Percentiles rank a stretch among this genome's conserved stretches.
Conservation (phyloP, 2,797 vertebrate species). For the Rachycentron canadum region DNA sequence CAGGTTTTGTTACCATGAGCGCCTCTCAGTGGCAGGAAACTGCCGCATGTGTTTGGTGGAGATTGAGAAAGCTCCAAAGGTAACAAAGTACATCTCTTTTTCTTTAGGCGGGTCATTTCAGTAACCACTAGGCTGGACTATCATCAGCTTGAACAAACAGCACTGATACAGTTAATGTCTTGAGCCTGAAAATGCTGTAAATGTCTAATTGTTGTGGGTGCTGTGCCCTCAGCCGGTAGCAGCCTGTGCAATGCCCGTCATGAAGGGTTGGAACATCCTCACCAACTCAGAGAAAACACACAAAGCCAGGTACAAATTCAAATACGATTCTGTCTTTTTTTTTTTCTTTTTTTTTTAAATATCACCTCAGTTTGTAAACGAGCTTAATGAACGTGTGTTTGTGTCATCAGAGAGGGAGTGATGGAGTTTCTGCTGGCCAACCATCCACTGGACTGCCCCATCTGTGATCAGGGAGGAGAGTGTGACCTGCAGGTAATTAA, state of each 20-base stretch:
- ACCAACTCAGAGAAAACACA: slow-evolving; percentile 97
- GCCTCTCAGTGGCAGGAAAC: slow-evolving; percentile 97
- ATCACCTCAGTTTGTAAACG: background rate
- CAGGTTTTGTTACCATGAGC: slow-evolving; percentile 98
- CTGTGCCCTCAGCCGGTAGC: slow-evolving; percentile 90
- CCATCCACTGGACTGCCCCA: slow-evolving; percentile 97
- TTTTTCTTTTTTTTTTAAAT: too few relatives aligned
- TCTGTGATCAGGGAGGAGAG: slow-evolving; percentile 99
- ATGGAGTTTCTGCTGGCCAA: slow-evolving; percentile 99
- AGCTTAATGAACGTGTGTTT: background rate
- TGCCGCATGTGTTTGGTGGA: slow-evolving; percentile 99
- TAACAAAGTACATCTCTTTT: slow-evolving; percentile 39
- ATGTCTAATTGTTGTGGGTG: background rate
- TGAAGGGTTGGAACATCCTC: slow-evolving; percentile 99
- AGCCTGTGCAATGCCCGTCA: slow-evolving; percentile 99
- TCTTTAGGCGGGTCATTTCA: background rate
- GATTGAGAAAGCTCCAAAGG: slow-evolving; percentile 92
- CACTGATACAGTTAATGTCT: background rate
- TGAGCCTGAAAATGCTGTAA: background rate
- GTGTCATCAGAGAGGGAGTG: slow-evolving; percentile 92
- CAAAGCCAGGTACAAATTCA: slow-evolving; percentile 91
- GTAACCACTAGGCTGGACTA: background rate
- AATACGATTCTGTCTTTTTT: background rate
- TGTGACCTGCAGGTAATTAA: slow-evolving; percentile 95
- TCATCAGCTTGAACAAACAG: background rate